These are phyloP conservation scores for Apistogramma diplotaenia DNA, from an alignment of 2,113 vertebrate genomes.

Conservation along the genomic window DNA sequence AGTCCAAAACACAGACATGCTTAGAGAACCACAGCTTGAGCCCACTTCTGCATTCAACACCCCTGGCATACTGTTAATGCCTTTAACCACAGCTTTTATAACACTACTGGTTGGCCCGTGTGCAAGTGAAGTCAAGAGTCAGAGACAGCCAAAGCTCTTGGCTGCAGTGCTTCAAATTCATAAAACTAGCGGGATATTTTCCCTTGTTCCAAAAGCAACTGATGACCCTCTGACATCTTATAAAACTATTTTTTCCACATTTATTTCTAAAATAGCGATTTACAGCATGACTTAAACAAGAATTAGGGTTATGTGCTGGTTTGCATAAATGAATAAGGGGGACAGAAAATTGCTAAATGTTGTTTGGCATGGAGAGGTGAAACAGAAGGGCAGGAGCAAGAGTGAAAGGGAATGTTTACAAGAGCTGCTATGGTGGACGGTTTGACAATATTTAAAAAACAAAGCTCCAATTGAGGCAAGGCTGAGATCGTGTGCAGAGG, in stretches of 20 bases:
- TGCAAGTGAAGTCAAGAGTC: background rate
- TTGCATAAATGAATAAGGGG: background rate
- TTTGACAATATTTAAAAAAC: no score
- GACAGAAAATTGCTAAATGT: background rate
- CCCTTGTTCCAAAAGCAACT: background rate
- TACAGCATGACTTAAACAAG: background rate
- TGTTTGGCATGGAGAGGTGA: background rate
- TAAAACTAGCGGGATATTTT: slow-evolving; percentile 9
- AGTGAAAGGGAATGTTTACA: background rate
- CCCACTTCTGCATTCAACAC: background rate
- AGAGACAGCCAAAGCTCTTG: slow-evolving; percentile 4
- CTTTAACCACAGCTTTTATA: background rate
- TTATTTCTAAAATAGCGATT: slow-evolving; percentile 17
- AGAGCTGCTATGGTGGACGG: background rate
- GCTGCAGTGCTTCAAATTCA: background rate
- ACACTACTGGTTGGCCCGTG: background rate
- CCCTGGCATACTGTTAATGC: background rate
- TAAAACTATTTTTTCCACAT: background rate
- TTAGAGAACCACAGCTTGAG: background rate
- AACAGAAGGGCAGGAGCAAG: background rate
- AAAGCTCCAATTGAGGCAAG: no score
- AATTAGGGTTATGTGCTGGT: background rate
- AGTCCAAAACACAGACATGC: background rate
- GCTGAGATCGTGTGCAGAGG: no score
- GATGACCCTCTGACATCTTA: background rate